Conservation (phyloP, 2,113 vertebrate species). For the Scatophagus argus region DNA sequence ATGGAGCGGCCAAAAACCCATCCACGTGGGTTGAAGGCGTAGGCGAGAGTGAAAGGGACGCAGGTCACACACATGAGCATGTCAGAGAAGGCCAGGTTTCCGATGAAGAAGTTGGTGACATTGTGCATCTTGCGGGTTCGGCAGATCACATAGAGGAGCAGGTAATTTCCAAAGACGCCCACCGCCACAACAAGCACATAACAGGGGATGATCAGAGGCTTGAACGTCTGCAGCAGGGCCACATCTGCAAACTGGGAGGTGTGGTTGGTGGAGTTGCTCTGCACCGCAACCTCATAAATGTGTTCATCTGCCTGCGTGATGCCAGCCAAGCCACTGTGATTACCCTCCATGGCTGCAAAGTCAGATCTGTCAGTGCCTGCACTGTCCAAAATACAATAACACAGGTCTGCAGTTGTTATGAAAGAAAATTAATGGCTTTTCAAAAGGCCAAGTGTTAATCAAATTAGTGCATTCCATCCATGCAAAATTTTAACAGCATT, state of each 20-base stretch:
- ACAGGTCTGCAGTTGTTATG: neutral
- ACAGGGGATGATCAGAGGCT: constrained; percentile 87
- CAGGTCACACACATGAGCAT: constrained; percentile 89
- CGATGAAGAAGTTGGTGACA: constrained; percentile 90
- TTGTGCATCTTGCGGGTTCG: constrained; percentile 88
- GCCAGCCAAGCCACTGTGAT: constrained; percentile 47
- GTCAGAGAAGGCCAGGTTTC: constrained; percentile 89
- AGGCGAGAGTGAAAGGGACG: constrained; percentile 86
- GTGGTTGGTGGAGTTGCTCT: constrained; percentile 80
- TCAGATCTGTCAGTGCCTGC: constrained; percentile 16
- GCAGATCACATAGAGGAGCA: constrained; percentile 88
- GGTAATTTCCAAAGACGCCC: constrained; percentile 87
- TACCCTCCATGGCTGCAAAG: constrained; percentile 64
- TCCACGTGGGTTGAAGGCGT: constrained; percentile 84
- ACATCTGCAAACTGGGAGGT: constrained; percentile 86
- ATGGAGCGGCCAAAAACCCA: constrained; percentile 85
- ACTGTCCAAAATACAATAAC: constrained; percentile 7
- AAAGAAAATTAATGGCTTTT: neutral
- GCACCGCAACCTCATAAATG: constrained; percentile 77
- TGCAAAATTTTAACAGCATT: constrained; percentile 3
- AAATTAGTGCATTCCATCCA: neutral
- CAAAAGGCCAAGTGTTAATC: neutral
- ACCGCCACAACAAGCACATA: constrained; percentile 85
- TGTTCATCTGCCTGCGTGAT: constrained; percentile 70
- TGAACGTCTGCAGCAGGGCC: constrained; percentile 86